Base-by-base conservation (phyloP, 2,113 vertebrate genomes). In the Corythoichthys intestinalis region DNA sequence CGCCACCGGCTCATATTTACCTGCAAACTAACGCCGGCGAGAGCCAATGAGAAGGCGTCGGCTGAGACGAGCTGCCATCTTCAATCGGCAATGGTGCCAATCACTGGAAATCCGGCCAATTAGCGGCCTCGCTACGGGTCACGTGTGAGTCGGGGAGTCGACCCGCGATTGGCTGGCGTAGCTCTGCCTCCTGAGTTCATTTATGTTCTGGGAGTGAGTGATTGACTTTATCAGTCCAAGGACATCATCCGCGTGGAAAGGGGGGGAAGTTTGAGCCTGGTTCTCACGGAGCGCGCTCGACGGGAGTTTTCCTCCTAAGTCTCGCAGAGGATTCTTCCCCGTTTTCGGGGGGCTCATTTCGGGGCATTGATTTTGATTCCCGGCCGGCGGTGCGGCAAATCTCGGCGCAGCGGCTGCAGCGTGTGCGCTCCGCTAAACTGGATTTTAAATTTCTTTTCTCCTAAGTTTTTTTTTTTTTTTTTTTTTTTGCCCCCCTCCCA, bases 161-260 rank as follows among this genome's bases (percentile, higher is more conserved):
- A 47, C 65, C 88, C 84, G 87, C 81, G 86, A 96, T 96, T 98
- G 96, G 96, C 76, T 83, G 82, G 66, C 79, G 86, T 81, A 79
- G 91, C 89, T 85, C 91, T 91, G 94, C 94, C 94, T 94, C 94
- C 93, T 86, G 93, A 92, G 92, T 93, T 91, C 92, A 94, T 94
- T 94, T 94, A 94, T 96, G 94, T 94, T 93, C 87, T 84, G 89
- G 93, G 91, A 93, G 92, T 95, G 94, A 94, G 94, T 94, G 94
- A 94, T 94, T 94, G 94, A 96, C 93, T 96, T 94, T 94, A 95
- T 95, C 95, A 96, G 94, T 95, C 92, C 94, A 95, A 95, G 94
- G 94, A 95, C 95, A 94, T 93, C 93, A 95, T 93, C 92, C 94
- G 88, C 88, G 89, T 91, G 92, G 92, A 93, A 91, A 94, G 90